Evolutionary conservation across 1,140 invertebrate species (phyloP), one percentile per base, ranked within the genome.

Genomic region (Macrobrachium nipponense): DNA sequence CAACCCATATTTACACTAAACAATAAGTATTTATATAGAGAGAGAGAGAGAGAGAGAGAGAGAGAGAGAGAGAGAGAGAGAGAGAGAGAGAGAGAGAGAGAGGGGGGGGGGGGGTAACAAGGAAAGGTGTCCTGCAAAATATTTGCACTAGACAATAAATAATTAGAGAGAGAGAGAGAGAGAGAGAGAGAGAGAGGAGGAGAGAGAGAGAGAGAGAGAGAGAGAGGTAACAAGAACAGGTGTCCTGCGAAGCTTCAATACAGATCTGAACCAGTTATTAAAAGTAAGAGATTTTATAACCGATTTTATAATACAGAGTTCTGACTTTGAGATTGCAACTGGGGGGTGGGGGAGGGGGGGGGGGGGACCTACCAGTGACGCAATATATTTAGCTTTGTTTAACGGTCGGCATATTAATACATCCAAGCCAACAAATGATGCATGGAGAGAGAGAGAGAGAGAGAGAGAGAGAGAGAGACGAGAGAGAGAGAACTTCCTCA

Each of bases 31-130:
- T n/a, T n/a, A n/a, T n/a, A n/a, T 17, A 72, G 5, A 20, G 68
- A 72, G 68, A 72, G 68, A 72, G 68, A 72, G 68, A 72, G 68
- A 72, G 68, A 72, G 68, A 72, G 68, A 72, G 68, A 72, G 68
- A 72, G 68, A 72, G 85, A 80, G 59, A 75, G 87, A 62, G 88
- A 70, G 68, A 78, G 87, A 68, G 85, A 77, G 88, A 81, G 83
- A 86, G 72, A 78, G 76, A 72, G 68, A 72, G 15, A 72, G 68
- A 72, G 15, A 72, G 68, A 72, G 20, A 72, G 12, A 36, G 68
- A 62, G 61, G n/a, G 61, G 61, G 68, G 43, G n/a, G n/a, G n/a
- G 43, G 68, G 68, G 68, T 23, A 72, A 72, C 23, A 72, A 72
- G 20, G 20, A n/a, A 5, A 43, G 15, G 27, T 72, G 15, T 72